Conservation (phyloP, 2,113 vertebrate species). For the Neotoma lepida region DNA sequence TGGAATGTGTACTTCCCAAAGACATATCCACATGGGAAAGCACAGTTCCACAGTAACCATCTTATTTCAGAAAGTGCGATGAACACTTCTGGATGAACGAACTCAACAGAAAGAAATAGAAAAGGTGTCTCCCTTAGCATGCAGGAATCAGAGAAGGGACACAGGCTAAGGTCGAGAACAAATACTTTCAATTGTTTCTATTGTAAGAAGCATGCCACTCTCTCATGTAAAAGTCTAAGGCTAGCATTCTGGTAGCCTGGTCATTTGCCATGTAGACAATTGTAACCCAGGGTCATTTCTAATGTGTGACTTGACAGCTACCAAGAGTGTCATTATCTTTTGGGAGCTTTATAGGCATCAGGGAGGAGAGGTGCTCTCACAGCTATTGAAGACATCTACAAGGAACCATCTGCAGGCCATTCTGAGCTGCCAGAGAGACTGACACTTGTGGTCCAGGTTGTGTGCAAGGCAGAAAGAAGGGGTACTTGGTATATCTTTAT, state of each 20-base stretch:
- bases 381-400: fast-evolving
- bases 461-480: background rate
- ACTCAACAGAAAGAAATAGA: background rate
- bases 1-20: background rate
- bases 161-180: background rate
- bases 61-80: background rate
- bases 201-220: background rate
- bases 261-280: background rate
- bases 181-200: background rate
- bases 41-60: background rate
- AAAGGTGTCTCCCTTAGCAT: background rate
- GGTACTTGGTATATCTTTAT: background rate
- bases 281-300: background rate
- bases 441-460: no score
- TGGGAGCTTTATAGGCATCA: fast-evolving
- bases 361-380: background rate
- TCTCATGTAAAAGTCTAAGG: background rate
- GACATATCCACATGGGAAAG: background rate
- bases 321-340: background rate
- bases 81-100: background rate
- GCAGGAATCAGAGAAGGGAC: background rate
- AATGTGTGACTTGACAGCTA: background rate
- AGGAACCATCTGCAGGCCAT: background rate
- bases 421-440: background rate
- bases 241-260: background rate